Percentiles rank a stretch among this genome's conserved stretches.
Conservation (phyloP, 2,888 invertebrate genomes). For the Lissocephala sabroskyi region DNA sequence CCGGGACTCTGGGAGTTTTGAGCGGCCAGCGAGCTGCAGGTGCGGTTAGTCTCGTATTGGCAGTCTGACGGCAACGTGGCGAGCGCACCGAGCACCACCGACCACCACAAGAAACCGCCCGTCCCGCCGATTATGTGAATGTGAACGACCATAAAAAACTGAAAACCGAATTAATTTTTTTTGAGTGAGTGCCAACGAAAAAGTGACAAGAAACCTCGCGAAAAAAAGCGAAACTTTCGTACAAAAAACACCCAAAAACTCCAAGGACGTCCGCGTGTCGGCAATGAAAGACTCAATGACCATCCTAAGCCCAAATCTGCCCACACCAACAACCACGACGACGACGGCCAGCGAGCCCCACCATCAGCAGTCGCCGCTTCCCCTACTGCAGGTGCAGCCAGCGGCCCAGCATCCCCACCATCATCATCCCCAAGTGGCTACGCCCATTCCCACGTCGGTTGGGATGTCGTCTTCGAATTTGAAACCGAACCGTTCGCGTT, state of each 20-base stretch:
- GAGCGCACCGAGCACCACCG: conserved; percentile 29
- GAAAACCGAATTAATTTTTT: conserved; percentile 3
- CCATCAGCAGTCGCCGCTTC: conserved; percentile 13
- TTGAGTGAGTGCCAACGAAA: too few relatives aligned
- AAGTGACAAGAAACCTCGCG: neutral
- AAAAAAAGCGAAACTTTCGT: neutral
- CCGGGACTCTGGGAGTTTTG: conserved; percentile 24
- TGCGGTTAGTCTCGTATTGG: conserved; percentile 70
- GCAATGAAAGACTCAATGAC: conserved; percentile 71
- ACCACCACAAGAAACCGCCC: neutral
- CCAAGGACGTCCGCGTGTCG: conserved; percentile 12
- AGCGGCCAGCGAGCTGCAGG: conserved; percentile 57
- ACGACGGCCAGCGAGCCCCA: conserved; percentile 37
- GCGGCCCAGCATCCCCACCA: conserved; percentile 11
- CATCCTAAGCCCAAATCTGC: conserved; percentile 62
- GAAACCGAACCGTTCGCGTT: conserved; percentile 68
- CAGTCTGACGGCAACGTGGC: conserved; percentile 60
- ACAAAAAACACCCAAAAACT: neutral
- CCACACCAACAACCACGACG: conserved; percentile 22
- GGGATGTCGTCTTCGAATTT: conserved; percentile 57
- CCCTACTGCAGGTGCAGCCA: neutral
- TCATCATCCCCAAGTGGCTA: too few relatives aligned
- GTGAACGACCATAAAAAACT: conserved; percentile 1
- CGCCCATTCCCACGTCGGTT: conserved; percentile 23
- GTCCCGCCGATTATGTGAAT: neutral